phyloP scores from a whole-genome alignment of 2,113 vertebrate species.

The Cebidichthys violaceus region DNA sequence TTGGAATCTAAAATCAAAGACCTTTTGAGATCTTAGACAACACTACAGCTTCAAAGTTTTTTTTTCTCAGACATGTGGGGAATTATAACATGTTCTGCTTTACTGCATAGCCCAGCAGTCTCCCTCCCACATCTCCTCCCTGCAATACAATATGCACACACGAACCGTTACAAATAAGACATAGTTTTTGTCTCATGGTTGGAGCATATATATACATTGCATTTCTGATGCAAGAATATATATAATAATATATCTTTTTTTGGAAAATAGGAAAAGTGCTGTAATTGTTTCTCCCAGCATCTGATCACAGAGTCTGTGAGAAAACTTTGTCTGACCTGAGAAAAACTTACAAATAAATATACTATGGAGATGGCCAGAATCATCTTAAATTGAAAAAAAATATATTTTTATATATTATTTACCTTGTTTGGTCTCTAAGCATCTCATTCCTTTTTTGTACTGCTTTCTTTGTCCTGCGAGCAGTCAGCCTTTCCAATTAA shows the following conservation, averaged over 20 bases:
- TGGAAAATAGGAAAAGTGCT: background rate
- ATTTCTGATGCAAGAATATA: no score
- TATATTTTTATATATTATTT: conserved; percentile 40
- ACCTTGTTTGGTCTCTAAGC: conserved; percentile 28
- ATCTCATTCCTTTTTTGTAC: conserved; percentile 29
- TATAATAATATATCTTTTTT: no score
- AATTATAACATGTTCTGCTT: conserved; percentile 42
- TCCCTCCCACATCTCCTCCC: conserved; percentile 9
- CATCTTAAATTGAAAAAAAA: conserved; percentile 50
- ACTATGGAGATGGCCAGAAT: conserved; percentile 42
- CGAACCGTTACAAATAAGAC: conserved; percentile 1
- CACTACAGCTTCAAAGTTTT: conserved; percentile 41
- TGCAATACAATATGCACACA: conserved; percentile 11
- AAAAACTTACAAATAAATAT: conserved; percentile 63
- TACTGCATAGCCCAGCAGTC: background rate
- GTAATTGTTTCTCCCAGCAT: background rate
- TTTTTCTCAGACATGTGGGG: conserved; percentile 46
- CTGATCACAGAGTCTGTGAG: conserved; percentile 45
- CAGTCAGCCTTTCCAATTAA: conserved; percentile 37
- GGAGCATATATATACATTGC: no score
- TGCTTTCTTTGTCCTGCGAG: conserved; percentile 49
- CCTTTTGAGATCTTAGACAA: conserved; percentile 51
- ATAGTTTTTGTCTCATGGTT: no score
- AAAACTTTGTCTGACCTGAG: conserved; percentile 62
- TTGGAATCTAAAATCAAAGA: conserved; percentile 69